These are phyloP conservation scores for Dryobates pubescens DNA, from an alignment of 2,797 vertebrate genomes.

Conservation along the genomic window DNA sequence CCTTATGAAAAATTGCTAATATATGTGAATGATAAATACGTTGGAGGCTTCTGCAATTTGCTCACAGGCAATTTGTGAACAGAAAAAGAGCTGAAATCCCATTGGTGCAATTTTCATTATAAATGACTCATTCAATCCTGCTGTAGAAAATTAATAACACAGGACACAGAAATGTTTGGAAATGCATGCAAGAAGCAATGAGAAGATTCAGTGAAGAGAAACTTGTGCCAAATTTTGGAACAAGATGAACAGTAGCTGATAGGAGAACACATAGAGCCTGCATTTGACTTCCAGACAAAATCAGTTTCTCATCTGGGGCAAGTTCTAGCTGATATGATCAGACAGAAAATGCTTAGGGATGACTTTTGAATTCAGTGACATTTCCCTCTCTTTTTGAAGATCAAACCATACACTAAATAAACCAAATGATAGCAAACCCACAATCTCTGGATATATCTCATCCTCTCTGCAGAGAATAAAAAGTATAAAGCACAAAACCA, in stretches of 20 bases:
- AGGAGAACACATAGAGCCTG: not conserved
- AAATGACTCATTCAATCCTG: not conserved
- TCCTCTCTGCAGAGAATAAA: not conserved
- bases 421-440: not conserved
- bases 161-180: not conserved
- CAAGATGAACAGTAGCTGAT: not conserved
- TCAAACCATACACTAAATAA: not conserved
- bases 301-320: not conserved
- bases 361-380: not conserved
- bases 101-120: not conserved
- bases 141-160: not conserved
- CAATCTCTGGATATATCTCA: accelerated
- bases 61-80: not conserved
- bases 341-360: not conserved
- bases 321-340: accelerated
- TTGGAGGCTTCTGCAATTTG: not conserved
- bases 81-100: not conserved
- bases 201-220: not conserved
- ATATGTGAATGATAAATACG: not conserved
- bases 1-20: not conserved
- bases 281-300: not conserved
- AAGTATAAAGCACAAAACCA: not conserved
- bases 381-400: not conserved
- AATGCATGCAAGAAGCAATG: not conserved
- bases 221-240: not conserved